Percentiles rank a stretch among this genome's conserved stretches.
Conservation (phyloP, 2,113 vertebrate genomes). For the Xiphophorus hellerii region DNA sequence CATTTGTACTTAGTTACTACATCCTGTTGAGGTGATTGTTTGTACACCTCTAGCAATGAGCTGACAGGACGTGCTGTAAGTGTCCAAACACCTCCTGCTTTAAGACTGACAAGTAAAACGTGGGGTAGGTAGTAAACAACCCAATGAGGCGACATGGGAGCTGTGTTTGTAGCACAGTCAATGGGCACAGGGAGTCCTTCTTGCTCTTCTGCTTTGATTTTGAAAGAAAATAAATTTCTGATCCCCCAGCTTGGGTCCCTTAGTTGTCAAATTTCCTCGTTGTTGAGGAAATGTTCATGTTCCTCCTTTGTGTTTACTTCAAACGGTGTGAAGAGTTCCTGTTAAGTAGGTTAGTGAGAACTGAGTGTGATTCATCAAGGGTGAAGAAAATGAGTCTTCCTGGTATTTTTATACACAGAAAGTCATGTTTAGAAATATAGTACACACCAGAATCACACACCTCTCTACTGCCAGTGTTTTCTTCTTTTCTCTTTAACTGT, state of each 20-base stretch:
- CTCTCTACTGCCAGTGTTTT: neutral
- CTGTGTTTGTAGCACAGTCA: constrained; percentile 17
- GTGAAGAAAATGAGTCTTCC: constrained; percentile 23
- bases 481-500: constrained; percentile 16
- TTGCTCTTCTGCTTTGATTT: constrained; percentile 19
- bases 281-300: constrained; percentile 20
- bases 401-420: constrained; percentile 12
- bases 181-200: constrained; percentile 18
- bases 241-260: constrained; percentile 29
- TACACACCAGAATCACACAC: constrained; percentile 4
- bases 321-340: constrained; percentile 18
- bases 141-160: constrained; percentile 23
- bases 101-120: constrained; percentile 43
- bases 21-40: constrained; percentile 1
- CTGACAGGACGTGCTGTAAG: constrained; percentile 52
- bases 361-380: constrained; percentile 39
- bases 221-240: constrained; percentile 23
- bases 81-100: constrained; percentile 39
- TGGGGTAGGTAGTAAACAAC: constrained; percentile 49
- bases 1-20: neutral
- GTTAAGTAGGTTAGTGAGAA: constrained; percentile 35
- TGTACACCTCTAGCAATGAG: constrained; percentile 33
- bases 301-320: constrained; percentile 22
- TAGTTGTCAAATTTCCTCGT: constrained; percentile 31
- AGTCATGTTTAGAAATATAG: constrained; percentile 25